phyloP scores from a whole-genome alignment of 2,888 invertebrate genomes.

The Pandemis corylana region DNA sequence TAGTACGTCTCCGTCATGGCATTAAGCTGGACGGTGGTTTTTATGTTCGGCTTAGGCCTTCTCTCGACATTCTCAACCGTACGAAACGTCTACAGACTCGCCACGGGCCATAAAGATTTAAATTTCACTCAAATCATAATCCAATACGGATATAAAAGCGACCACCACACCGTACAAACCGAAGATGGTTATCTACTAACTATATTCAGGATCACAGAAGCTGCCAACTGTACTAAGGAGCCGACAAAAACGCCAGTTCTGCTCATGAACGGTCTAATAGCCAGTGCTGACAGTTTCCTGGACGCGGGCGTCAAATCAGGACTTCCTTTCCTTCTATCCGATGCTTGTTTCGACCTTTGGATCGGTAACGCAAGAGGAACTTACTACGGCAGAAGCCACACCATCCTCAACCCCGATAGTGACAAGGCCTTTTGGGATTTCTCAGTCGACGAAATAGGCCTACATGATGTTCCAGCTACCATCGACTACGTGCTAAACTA shows the following conservation, averaged over 20 bases:
- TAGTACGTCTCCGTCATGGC: slow-evolving; percentile 24
- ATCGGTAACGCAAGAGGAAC: slow-evolving; percentile 30
- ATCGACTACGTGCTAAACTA: slow-evolving; percentile 86
- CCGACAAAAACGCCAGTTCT: slow-evolving; percentile 28
- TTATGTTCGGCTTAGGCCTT: slow-evolving; percentile 14
- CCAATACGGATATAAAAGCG: slow-evolving; percentile 24
- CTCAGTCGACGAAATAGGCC: slow-evolving; percentile 90
- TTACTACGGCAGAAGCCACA: slow-evolving; percentile 41
- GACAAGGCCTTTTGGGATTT: slow-evolving; percentile 82
- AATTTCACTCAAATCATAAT: slow-evolving; percentile 24
- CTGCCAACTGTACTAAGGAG: slow-evolving; percentile 10
- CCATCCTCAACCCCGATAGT: slow-evolving; percentile 22
- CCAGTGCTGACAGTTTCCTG: slow-evolving; percentile 25
- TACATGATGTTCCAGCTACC: slow-evolving; percentile 88
- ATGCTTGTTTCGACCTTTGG: slow-evolving; percentile 32
- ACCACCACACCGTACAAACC: slow-evolving; percentile 21
- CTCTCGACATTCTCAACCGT: slow-evolving; percentile 20
- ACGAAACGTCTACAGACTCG: slow-evolving; percentile 11
- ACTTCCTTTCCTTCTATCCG: slow-evolving; percentile 25
- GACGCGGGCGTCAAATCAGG: slow-evolving; percentile 23
- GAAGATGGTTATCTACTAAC: slow-evolving; percentile 33
- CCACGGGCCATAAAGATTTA: background rate
- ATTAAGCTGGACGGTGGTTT: slow-evolving; percentile 23
- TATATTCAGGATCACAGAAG: slow-evolving; percentile 26
- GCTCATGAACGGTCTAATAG: slow-evolving; percentile 27